These are phyloP conservation scores for Drosophila neonasuta DNA, from an alignment of 2,888 invertebrate species.

Conservation along the genomic window DNA sequence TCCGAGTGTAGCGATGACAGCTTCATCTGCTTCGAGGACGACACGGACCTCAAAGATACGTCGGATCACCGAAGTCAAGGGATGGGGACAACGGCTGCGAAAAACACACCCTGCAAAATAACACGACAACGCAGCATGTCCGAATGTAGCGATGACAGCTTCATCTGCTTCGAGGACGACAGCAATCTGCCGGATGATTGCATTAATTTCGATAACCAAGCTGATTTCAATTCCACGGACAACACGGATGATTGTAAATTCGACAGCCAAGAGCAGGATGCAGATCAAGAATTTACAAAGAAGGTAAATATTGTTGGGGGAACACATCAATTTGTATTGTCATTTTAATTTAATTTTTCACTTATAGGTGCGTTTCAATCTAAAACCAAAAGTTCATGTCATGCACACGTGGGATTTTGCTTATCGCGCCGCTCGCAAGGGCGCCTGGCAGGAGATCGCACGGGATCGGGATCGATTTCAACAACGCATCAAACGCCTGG, in stretches of 20 bases:
- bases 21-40: conserved; percentile 60
- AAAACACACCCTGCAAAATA: conserved; percentile 8
- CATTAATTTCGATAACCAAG: conserved; percentile 10
- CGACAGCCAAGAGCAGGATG: conserved; percentile 8
- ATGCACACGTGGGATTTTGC: conserved; percentile 86
- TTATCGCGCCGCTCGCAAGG: conserved; percentile 84
- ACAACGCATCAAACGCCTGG: conserved; percentile 72
- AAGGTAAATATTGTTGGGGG: conserved; percentile 23
- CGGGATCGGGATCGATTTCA: conserved; percentile 83
- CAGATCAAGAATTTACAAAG: conserved; percentile 23
- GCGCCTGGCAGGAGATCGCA: conserved; percentile 85
- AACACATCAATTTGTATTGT: too few relatives aligned
- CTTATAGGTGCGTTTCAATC: conserved; percentile 84
- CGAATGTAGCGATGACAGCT: conserved; percentile 68
- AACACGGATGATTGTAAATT: conserved; percentile 26
- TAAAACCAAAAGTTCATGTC: conserved; percentile 84
- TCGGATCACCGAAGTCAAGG: conserved; percentile 16
- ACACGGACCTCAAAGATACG: conserved; percentile 30
- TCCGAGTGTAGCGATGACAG: conserved; percentile 68
- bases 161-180: conserved; percentile 65
- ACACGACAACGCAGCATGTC: conserved; percentile 64
- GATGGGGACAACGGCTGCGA: neutral
- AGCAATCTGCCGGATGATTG: conserved; percentile 39
- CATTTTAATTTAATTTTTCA: conserved; percentile 9
- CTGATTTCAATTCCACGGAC: conserved; percentile 18